Conservation (phyloP, 2,113 vertebrate species). For the Mormyrus lacerda region DNA sequence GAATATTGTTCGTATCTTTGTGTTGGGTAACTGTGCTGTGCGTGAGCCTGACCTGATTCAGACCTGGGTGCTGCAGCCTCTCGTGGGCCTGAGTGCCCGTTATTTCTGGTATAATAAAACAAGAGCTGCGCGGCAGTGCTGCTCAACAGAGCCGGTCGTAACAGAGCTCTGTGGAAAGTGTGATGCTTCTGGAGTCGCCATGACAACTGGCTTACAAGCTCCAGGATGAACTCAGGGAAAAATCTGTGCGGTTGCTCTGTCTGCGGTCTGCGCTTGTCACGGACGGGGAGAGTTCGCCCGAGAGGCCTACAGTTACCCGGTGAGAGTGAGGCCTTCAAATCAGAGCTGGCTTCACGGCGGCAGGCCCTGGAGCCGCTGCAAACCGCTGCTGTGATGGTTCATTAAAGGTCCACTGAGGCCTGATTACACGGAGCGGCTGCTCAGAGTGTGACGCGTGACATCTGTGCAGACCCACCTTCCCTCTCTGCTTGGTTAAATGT, state of each 20-base stretch:
- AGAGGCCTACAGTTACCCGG: conserved; percentile 46
- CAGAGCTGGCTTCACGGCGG: conserved; percentile 43
- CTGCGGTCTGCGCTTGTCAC: conserved; percentile 59
- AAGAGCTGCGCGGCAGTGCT: not conserved
- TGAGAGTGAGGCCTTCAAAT: conserved; percentile 51
- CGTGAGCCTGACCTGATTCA: not conserved
- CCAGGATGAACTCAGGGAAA: conserved; percentile 39
- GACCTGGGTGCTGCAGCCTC: not conserved
- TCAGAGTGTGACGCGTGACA: not conserved
- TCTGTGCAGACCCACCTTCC: not conserved
- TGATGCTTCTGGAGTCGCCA: conserved; percentile 47
- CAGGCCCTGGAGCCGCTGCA: conserved; percentile 43
- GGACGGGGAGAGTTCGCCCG: conserved; percentile 46
- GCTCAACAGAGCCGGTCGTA: not conserved
- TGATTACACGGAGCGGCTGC: not conserved
- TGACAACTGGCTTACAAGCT: conserved; percentile 49
- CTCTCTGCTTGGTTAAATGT: conserved; percentile 21
- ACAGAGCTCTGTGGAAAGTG: conserved; percentile 33
- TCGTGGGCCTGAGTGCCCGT: not conserved
- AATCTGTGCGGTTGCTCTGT: conserved; percentile 35
- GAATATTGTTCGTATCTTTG: not conserved
- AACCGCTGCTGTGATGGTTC: conserved; percentile 41
- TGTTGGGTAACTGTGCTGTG: too few relatives aligned
- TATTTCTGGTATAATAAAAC: not conserved
- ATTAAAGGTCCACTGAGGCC: not conserved